These are phyloP conservation scores for Emys orbicularis DNA, from an alignment of 2,797 vertebrate genomes.

Conservation along the genomic window DNA sequence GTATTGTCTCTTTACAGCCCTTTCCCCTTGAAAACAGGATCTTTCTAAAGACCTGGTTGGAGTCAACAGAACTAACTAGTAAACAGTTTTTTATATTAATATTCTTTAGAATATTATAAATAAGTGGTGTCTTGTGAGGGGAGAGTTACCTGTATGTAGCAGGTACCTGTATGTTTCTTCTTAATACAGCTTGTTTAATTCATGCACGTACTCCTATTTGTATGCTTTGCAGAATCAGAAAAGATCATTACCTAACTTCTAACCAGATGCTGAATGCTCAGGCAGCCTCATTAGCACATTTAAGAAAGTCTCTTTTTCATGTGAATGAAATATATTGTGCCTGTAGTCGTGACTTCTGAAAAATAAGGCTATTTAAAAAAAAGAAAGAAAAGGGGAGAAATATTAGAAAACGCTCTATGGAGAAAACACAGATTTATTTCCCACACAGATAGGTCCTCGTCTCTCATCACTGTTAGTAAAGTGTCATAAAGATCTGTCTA, in stretches of 20 bases:
- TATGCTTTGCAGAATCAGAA: neutral
- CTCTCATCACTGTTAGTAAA: rapidly evolving
- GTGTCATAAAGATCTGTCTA: rapidly evolving
- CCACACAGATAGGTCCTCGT: rapidly evolving
- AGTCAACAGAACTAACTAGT: neutral
- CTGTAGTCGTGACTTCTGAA: neutral
- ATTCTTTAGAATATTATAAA: neutral
- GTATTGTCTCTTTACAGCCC: neutral
- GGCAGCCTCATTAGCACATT: rapidly evolving
- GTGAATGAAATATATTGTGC: rapidly evolving
- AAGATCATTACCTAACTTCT: neutral
- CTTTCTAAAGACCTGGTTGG: neutral
- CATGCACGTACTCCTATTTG: neutral
- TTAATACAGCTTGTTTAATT: neutral
- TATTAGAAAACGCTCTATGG: rapidly evolving
- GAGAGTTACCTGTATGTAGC: neutral
- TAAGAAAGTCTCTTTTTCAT: rapidly evolving
- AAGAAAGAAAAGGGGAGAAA: neutral
- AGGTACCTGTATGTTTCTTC: neutral
- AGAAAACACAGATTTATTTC: rapidly evolving
- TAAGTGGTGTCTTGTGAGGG: neutral
- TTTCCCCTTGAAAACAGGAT: neutral
- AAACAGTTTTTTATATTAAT: neutral
- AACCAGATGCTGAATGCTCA: rapidly evolving
- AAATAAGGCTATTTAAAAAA: neutral